Percentiles rank a stretch among this genome's conserved stretches.
phyloP scores from a whole-genome alignment of 2,888 invertebrate species.

The Drosophila lacicola region DNA sequence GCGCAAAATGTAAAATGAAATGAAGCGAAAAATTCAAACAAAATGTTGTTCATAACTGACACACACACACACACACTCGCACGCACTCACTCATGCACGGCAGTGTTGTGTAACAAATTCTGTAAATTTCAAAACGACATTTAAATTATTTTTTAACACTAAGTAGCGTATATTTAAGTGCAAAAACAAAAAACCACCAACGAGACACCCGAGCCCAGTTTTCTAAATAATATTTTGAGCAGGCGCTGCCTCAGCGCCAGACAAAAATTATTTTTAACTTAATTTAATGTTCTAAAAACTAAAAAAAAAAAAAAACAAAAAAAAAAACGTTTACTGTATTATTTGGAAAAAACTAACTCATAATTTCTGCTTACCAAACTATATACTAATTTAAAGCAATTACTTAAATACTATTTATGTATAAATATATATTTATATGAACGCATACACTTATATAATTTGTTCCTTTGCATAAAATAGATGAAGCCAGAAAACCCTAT shows the following conservation, averaged over 20 bases:
- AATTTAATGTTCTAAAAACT: constrained; percentile 48
- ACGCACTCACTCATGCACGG: constrained; percentile 27
- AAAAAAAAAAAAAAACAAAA: constrained; percentile 7
- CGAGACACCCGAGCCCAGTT: constrained; percentile 75
- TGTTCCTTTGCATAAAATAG: constrained; percentile 60
- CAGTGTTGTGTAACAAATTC: constrained; percentile 41
- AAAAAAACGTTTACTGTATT: constrained; percentile 28
- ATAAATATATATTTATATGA: constrained; percentile 19
- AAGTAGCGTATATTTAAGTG: constrained; percentile 54
- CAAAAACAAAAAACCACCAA: constrained; percentile 34
- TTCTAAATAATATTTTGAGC: constrained; percentile 44
- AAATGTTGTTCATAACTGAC: constrained; percentile 55
- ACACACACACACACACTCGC: constrained; percentile 21
- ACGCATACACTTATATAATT: constrained; percentile 47
- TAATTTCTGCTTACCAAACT: constrained; percentile 42
- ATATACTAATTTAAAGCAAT: constrained; percentile 26
- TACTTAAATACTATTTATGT: constrained; percentile 31
- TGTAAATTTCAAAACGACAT: constrained; percentile 49
- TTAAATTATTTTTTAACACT: constrained; percentile 56
- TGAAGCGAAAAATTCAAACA: constrained; percentile 3
- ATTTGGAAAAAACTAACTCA: constrained; percentile 22
- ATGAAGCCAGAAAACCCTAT: constrained; percentile 4
- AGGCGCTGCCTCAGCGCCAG: constrained; percentile 19
- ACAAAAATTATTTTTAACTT: constrained; percentile 56
- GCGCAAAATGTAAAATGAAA: constrained; percentile 46